phyloP scores from a whole-genome alignment of 2,797 vertebrate genomes.

The Champsocephalus esox region DNA sequence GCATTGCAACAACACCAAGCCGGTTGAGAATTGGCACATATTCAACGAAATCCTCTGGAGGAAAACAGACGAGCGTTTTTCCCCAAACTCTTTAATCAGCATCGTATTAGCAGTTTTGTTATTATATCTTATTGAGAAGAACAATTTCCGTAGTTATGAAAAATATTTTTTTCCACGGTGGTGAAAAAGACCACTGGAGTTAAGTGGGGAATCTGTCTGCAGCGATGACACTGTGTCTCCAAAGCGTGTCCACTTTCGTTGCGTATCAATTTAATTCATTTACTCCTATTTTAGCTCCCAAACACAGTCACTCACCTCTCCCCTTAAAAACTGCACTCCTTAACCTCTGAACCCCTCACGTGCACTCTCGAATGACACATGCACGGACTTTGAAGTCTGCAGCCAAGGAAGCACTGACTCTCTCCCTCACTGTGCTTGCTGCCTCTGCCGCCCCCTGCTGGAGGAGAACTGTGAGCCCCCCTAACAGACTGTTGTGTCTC shows the following conservation, averaged over 20 bases:
- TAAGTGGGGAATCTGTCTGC: slow-evolving; percentile 1
- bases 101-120: background rate
- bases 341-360: slow-evolving; percentile 24
- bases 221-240: slow-evolving; percentile 31
- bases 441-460: slow-evolving; percentile 67
- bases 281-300: slow-evolving; percentile 25
- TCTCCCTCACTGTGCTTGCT: slow-evolving; percentile 76
- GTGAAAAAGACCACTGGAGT: background rate
- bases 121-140: background rate
- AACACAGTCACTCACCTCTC: slow-evolving; percentile 27
- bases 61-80: background rate
- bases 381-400: slow-evolving; percentile 68
- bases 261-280: slow-evolving; percentile 36
- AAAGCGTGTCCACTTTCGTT: slow-evolving; percentile 46
- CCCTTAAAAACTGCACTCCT: slow-evolving; percentile 43
- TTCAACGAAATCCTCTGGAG: no score
- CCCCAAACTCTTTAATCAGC: background rate
- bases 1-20: no score
- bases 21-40: no score
- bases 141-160: background rate
- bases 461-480: slow-evolving; percentile 1
- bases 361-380: slow-evolving; percentile 56
- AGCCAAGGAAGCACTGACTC: slow-evolving; percentile 72
- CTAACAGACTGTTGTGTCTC: background rate
- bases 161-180: slow-evolving; percentile 11